These are phyloP conservation scores for Penaeus japonicus DNA, from an alignment of 1,140 invertebrate genomes.

Conservation along the genomic window DNA sequence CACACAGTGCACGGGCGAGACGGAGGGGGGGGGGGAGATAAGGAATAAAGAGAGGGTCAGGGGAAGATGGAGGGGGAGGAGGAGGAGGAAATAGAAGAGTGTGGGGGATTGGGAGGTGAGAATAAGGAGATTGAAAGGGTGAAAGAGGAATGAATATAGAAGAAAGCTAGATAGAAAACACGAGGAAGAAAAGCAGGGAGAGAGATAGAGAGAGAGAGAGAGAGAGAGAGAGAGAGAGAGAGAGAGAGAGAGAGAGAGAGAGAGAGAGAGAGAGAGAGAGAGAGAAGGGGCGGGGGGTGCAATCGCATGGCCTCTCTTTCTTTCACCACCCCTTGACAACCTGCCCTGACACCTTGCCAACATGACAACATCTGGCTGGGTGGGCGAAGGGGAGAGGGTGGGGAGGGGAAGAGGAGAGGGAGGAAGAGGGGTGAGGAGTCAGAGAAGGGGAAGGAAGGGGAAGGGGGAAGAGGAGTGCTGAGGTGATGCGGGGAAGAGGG, in stretches of 20 bases:
- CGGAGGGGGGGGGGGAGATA: too few relatives aligned
- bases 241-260: not conserved
- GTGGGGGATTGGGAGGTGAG: too few relatives aligned
- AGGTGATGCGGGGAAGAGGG: not conserved
- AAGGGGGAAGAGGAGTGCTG: not conserved
- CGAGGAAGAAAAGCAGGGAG: not conserved
- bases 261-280: conserved; percentile 17
- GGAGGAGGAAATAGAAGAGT: too few relatives aligned
- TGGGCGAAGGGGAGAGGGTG: not conserved
- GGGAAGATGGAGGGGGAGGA: too few relatives aligned
- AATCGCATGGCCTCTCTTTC: not conserved
- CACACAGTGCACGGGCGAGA: too few relatives aligned
- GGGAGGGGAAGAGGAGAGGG: not conserved
- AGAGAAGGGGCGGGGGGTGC: not conserved
- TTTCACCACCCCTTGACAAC: not conserved
- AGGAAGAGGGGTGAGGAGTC: not conserved
- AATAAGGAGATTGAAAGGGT: not conserved
- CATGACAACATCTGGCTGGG: not conserved
- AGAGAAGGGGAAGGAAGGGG: not conserved
- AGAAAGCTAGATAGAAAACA: too few relatives aligned
- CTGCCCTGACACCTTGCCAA: not conserved
- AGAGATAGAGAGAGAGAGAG: not conserved
- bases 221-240: not conserved
- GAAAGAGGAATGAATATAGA: not conserved
- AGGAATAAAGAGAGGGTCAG: too few relatives aligned